Conservation (phyloP, 92 coral and sea anemone species). For the Epizoanthus ramosus region DNA sequence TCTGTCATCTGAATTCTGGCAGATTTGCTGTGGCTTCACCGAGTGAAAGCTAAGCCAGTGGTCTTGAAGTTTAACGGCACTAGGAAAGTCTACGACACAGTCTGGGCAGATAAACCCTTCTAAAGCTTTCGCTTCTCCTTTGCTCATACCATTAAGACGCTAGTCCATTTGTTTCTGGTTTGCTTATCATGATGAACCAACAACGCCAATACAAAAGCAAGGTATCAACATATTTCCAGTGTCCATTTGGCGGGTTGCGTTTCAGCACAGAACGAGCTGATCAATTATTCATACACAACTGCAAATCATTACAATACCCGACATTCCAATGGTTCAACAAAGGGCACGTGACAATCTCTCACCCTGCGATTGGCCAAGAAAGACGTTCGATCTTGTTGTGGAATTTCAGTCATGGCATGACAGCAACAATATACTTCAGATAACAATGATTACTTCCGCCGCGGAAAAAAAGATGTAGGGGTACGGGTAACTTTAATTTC, state of each 20-base stretch:
- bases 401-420: too few species aligned
- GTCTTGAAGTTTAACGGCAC: conserved; percentile 75
- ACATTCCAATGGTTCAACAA: not conserved
- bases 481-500: too few species aligned
- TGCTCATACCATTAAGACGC: conserved; percentile 84
- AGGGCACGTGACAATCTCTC: conserved; percentile 2
- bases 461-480: too few species aligned
- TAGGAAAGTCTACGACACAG: conserved; percentile 87
- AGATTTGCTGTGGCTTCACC: conserved; percentile 30
- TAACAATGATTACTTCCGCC: too few species aligned
- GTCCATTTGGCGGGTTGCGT: conserved; percentile 16
- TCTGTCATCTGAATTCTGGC: conserved; percentile 43
- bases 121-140: conserved; percentile 57
- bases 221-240: not conserved
- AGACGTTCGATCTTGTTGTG: not conserved
- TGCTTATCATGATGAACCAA: conserved; percentile 20
- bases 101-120: conserved; percentile 99
- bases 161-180: conserved; percentile 31
- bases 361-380: conserved; percentile 4
- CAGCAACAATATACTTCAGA: too few species aligned
- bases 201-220: not conserved
- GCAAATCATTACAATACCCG: not conserved
- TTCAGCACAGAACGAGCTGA: not conserved
- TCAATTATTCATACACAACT: not conserved
- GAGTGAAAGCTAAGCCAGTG: conserved; percentile 88